These are phyloP conservation scores for Antedon bifida DNA, from an alignment of 35 echinoderm and acorn worm species.

Conservation along the genomic window DNA sequence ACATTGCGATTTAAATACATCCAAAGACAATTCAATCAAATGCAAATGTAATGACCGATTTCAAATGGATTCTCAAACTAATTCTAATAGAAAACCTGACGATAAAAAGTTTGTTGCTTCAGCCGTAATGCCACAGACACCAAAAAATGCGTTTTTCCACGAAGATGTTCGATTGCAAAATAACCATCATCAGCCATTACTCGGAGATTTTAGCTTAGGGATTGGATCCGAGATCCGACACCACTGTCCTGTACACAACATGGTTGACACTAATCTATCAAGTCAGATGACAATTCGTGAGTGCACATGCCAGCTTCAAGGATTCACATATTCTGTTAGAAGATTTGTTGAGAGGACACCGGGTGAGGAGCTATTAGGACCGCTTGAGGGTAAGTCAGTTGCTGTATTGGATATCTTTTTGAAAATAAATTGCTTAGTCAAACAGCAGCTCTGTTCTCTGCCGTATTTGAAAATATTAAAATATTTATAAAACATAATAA, in stretches of 20 bases:
- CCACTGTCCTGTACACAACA: conserved; percentile 47
- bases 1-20: not conserved
- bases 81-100: not conserved
- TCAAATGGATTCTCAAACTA: not conserved
- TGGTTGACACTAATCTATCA: conserved; percentile 9
- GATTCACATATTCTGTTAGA: conserved; percentile 56
- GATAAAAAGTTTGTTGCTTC: not conserved
- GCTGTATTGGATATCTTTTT: not conserved
- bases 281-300: conserved; percentile 28
- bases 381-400: conserved; percentile 27
- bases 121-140: not conserved
- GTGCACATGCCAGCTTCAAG: conserved; percentile 51
- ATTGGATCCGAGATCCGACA: conserved; percentile 51
- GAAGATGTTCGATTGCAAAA: conserved; percentile 1
- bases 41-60: not conserved
- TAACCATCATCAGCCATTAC: conserved; percentile 18
- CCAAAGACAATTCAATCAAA: not conserved
- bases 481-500: no score
- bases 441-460: no score
- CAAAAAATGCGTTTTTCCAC: conserved; percentile 1
- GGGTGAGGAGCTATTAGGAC: not conserved
- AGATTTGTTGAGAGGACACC: conserved; percentile 29
- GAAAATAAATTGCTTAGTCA: not conserved
- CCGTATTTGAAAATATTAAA: no score
- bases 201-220: conserved; percentile 8